phyloP scores from a whole-genome alignment of 1,140 invertebrate species.

The Drosophila bifasciata region DNA sequence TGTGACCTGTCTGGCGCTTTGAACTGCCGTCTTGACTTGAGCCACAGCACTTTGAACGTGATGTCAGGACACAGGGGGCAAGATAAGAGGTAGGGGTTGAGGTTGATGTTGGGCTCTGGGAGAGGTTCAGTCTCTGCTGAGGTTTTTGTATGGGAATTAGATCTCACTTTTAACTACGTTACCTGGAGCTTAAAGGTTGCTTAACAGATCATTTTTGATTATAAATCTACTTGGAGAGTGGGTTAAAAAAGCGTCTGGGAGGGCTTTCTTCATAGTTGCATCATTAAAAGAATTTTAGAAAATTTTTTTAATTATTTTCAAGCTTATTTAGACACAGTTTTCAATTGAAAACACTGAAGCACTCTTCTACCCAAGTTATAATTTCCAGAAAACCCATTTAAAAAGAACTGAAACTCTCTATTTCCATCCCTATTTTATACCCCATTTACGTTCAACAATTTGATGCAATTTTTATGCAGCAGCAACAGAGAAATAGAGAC shows the following conservation, averaged over 20 bases:
- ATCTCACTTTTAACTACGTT: too few relatives aligned
- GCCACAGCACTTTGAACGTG: too few relatives aligned
- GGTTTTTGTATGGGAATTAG: too few relatives aligned
- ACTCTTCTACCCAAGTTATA: neutral
- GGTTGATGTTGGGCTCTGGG: too few relatives aligned
- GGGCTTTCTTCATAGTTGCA: too few relatives aligned
- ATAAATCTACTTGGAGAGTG: too few relatives aligned
- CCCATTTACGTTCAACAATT: slow-evolving; percentile 18
- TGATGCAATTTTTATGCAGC: slow-evolving; percentile 55
- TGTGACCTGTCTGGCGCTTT: slow-evolving; percentile 50
- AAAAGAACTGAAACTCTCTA: neutral
- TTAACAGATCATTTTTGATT: too few relatives aligned
- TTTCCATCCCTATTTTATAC: slow-evolving; percentile 13
- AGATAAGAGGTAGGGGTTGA: neutral
- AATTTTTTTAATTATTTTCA: neutral
- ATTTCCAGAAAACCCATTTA: too few relatives aligned
- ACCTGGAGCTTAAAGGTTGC: too few relatives aligned
- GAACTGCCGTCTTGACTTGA: slow-evolving; percentile 31
- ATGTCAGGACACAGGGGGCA: neutral
- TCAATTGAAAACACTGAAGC: neutral
- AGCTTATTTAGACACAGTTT: neutral
- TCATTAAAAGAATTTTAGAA: neutral
- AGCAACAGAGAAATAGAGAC: slow-evolving; percentile 16
- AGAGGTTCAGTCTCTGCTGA: too few relatives aligned
- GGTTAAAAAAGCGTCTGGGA: too few relatives aligned